Evolutionary conservation across 92 coral and sea anemone species (phyloP), one percentile per base, ranked within the genome.

Genomic region (Palythoa grandiflora): DNA sequence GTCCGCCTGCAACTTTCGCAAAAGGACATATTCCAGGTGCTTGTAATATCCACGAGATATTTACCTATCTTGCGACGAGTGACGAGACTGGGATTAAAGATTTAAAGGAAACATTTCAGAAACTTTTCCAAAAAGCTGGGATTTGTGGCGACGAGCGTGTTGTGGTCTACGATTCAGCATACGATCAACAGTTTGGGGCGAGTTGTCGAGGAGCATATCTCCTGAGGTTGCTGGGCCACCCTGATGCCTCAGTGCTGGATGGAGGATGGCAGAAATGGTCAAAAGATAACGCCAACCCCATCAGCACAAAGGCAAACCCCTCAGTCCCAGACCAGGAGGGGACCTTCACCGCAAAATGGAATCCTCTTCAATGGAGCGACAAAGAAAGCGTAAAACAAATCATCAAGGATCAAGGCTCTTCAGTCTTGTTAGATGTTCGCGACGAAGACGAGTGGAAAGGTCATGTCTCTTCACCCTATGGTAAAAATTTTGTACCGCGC

Each of bases 181-280:
- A 80, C 38, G 74, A 80, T 40, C 47, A 80, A 55, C 85, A 80
- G 59, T 80, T 63, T 66, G 85, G 85, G 9, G 85, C 85, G 20
- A 80, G 85, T 75, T 80, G 85, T 40, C 20, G 85, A 28, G 85
- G 85, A 44, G 51, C 35, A 3, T 80, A 63, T 20, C 47, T 80
- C 36, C 70, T 80, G 8, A 63, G 65, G 59, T 28, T 81, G 47
- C 75, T 81, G 40, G 86, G 86, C 19, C 86, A 81, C 13, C 59
- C 86, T 0, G 21, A 48, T 44, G 86, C 71, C 75, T 44, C 75
- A 1, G 86, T 81, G 59, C 53, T 81, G 8, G 86, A 81, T 16
- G 86, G 86, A 20, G 86, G 86, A 1, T 81, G 86, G 86, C 75
- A 81, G 75, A 81, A 81, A 81, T 81, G 86, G 86, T 6, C 3